These are phyloP conservation scores for Nothobranchius kuhntae DNA, from an alignment of 2,113 vertebrate genomes.

Conservation along the genomic window DNA sequence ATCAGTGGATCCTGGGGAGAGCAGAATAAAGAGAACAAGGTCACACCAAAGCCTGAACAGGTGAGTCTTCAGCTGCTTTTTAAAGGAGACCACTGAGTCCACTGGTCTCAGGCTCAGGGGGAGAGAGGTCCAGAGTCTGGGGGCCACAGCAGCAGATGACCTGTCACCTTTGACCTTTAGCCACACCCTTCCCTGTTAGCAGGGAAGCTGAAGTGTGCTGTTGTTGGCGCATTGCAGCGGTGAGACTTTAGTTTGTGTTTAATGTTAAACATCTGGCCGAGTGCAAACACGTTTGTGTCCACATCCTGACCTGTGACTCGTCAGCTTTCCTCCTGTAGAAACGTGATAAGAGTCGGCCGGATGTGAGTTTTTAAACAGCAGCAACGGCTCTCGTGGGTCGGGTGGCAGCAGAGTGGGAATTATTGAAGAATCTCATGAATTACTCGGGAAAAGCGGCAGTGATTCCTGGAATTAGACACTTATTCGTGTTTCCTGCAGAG, in stretches of 20 bases:
- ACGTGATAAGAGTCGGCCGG: background rate
- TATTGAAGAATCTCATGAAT: background rate
- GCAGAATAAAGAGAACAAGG: too few relatives aligned
- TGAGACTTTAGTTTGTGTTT: constrained; percentile 25
- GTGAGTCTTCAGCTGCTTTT: too few relatives aligned
- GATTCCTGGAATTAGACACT: constrained; percentile 21
- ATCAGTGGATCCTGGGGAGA: too few relatives aligned
- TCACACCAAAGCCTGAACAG: too few relatives aligned
- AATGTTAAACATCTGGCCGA: constrained; percentile 43
- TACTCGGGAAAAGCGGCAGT: background rate
- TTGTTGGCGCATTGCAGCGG: constrained; percentile 79
- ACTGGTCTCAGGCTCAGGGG: too few relatives aligned
- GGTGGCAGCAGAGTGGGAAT: too few relatives aligned
- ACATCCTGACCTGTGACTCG: background rate
- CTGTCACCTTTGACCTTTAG: too few relatives aligned
- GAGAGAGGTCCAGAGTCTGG: too few relatives aligned
- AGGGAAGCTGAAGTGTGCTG: constrained; percentile 3
- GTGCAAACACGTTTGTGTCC: background rate
- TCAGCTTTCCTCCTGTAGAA: background rate
- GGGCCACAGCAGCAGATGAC: too few relatives aligned
- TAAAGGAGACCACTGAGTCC: too few relatives aligned
- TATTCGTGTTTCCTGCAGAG: constrained; percentile 18
- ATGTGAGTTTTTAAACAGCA: background rate
- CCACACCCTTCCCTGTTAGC: too few relatives aligned
- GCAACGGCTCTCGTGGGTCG: background rate